These are phyloP conservation scores for Scaeva pyrastri DNA, from an alignment of 2,888 invertebrate species.

Conservation along the genomic window DNA sequence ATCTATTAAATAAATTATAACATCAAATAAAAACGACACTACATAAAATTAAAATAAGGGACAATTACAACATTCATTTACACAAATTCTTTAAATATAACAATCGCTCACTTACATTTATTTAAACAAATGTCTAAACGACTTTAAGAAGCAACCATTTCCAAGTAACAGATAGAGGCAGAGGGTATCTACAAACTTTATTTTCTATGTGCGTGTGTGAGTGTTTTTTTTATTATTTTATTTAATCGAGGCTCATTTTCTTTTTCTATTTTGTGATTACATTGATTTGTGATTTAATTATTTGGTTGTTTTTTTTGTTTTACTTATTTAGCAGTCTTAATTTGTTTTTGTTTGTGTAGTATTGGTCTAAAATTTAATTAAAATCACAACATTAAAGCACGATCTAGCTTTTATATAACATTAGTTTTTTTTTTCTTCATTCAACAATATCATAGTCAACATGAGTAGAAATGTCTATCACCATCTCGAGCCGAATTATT, in stretches of 20 bases:
- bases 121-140: slow-evolving; percentile 43
- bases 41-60: slow-evolving; percentile 43
- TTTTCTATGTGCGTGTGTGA: slow-evolving; percentile 64
- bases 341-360: slow-evolving; percentile 19
- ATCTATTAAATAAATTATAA: slow-evolving; percentile 25
- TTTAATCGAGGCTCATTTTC: slow-evolving; percentile 3
- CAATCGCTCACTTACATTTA: slow-evolving; percentile 73
- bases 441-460: slow-evolving; percentile 58
- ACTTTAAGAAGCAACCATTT: slow-evolving; percentile 69
- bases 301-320: background rate
- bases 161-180: slow-evolving; percentile 61
- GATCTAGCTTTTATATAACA: slow-evolving; percentile 3
- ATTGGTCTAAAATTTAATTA: slow-evolving; percentile 37
- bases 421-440: slow-evolving; percentile 2
- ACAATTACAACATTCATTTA: slow-evolving; percentile 42
- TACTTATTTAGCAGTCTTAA: slow-evolving; percentile 36
- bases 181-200: slow-evolving; percentile 64
- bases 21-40: slow-evolving; percentile 17
- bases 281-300: slow-evolving; percentile 30
- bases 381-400: slow-evolving; percentile 50
- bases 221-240: slow-evolving; percentile 15
- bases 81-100: slow-evolving; percentile 11
- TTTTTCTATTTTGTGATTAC: background rate
- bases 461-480: slow-evolving; percentile 69
- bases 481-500: slow-evolving; percentile 67